A percentile compares a stretch with the other conserved stretches of the same genome.
Evolutionary conservation across 2,113 vertebrate species (phyloP).

Genomic region (Atractosteus spatula): DNA sequence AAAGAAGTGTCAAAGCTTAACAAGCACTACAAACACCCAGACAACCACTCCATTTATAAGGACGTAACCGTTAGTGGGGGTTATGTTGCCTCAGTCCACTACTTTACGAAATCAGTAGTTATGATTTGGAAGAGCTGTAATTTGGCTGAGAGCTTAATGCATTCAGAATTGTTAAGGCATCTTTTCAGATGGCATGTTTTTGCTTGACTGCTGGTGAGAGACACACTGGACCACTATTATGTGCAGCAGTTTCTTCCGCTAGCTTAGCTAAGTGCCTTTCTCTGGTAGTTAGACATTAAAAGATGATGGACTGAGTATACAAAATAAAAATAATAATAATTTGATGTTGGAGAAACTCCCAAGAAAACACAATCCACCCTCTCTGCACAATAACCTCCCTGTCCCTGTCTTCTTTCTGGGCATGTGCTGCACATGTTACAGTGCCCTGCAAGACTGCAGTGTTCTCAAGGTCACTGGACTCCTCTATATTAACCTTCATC

Average conservation of each 20-base stretch:
- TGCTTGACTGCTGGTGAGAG: slow-evolving; percentile 22
- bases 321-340: not conserved
- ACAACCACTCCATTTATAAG: not conserved
- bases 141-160: not conserved
- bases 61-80: not conserved
- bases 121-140: not conserved
- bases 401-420: not conserved
- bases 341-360: not conserved
- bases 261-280: slow-evolving; percentile 66
- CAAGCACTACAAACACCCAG: not conserved
- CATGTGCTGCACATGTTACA: not conserved
- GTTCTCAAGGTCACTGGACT: not conserved
- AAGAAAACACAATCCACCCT: not conserved
- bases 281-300: slow-evolving; percentile 60
- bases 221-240: slow-evolving; percentile 55
- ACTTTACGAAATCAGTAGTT: not conserved
- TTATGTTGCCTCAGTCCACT: not conserved
- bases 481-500: not conserved
- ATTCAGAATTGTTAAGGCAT: not conserved
- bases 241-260: slow-evolving; percentile 53
- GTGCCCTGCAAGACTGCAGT: not conserved
- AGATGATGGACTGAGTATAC: slow-evolving; percentile 54
- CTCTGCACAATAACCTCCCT: not conserved
- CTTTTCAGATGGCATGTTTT: slow-evolving; percentile 5
- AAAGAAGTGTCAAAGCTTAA: not conserved